Evolutionary conservation across 2,113 vertebrate genomes (phyloP).

Genomic region (Nycticorax nycticorax): DNA sequence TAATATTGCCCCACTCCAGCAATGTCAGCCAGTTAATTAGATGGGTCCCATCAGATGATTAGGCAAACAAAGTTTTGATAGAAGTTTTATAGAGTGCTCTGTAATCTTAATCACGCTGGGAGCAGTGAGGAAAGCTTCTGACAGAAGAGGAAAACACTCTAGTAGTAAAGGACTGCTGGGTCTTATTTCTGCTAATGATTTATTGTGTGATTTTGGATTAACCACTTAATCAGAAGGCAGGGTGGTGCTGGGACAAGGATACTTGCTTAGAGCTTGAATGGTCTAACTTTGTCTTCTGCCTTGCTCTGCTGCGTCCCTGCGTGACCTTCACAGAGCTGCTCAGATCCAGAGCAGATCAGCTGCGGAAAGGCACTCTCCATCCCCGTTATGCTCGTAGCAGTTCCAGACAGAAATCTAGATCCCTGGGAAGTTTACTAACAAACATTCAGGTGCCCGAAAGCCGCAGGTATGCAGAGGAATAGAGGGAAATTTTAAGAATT

Average conservation of each 20-base stretch:
- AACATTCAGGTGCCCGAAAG: not conserved
- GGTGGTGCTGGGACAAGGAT: not conserved
- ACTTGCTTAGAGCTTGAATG: not conserved
- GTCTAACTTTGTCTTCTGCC: not conserved
- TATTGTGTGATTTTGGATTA: not conserved
- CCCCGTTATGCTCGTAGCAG: not conserved
- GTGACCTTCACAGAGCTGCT: not conserved
- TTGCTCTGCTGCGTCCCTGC: not conserved
- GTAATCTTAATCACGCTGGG: not conserved
- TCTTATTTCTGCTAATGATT: slow-evolving; percentile 7
- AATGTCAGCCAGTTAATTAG: slow-evolving; percentile 58
- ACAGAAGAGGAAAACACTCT: not conserved
- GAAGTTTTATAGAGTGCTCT: slow-evolving; percentile 48
- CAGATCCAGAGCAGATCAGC: not conserved
- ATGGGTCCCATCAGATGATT: slow-evolving; percentile 43
- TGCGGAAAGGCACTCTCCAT: not conserved
- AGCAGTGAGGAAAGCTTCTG: not conserved
- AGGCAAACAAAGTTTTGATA: slow-evolving; percentile 63
- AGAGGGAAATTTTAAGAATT: not conserved
- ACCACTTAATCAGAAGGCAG: not conserved
- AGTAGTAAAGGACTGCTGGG: not conserved
- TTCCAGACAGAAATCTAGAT: not conserved
- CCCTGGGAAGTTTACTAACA: not conserved
- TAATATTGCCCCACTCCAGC: slow-evolving; percentile 59
- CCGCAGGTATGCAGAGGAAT: not conserved